phyloP scores from a whole-genome alignment of 1,140 invertebrate species.

The Lineus longissimus region DNA sequence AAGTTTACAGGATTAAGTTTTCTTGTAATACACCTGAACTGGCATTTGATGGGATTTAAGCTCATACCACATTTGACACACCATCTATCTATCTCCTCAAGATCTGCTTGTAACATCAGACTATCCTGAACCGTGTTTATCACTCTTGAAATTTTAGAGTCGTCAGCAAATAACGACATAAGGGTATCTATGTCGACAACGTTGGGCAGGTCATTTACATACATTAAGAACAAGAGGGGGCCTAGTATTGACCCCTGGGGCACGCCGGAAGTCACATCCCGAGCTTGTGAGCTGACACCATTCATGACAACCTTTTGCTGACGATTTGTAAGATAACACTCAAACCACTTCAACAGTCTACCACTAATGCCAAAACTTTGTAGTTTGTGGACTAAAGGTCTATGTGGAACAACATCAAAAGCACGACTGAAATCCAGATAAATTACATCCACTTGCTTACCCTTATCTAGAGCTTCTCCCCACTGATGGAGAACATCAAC shows the following conservation, averaged over 20 bases:
- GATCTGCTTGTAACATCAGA: no score
- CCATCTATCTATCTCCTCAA: no score
- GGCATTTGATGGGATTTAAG: no score
- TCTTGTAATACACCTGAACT: no score
- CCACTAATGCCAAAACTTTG: slow-evolving; percentile 6
- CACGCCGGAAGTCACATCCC: slow-evolving; percentile 17
- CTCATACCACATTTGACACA: no score
- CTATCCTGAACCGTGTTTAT: no score
- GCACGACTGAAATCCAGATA: slow-evolving; percentile 11
- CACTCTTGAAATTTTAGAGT: slow-evolving; percentile 9
- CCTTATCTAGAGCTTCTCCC: neutral
- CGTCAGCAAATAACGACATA: slow-evolving; percentile 11
- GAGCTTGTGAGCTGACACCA: neutral
- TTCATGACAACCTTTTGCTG: slow-evolving; percentile 18
- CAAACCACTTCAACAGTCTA: slow-evolving; percentile 9
- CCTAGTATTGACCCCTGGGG: slow-evolving; percentile 23
- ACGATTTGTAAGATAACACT: slow-evolving; percentile 17
- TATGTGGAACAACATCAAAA: slow-evolving; percentile 9
- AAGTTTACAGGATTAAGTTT: no score
- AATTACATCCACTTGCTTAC: slow-evolving; percentile 7
- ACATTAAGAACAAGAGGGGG: slow-evolving; percentile 19
- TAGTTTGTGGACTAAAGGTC: slow-evolving; percentile 8
- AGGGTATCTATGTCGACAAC: neutral
- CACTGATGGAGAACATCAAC: slow-evolving; percentile 7
- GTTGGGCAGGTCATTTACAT: slow-evolving; percentile 22